Evolutionary conservation across 2,888 invertebrate genomes (phyloP).

Genomic region (Schizotus pectinicornis): DNA sequence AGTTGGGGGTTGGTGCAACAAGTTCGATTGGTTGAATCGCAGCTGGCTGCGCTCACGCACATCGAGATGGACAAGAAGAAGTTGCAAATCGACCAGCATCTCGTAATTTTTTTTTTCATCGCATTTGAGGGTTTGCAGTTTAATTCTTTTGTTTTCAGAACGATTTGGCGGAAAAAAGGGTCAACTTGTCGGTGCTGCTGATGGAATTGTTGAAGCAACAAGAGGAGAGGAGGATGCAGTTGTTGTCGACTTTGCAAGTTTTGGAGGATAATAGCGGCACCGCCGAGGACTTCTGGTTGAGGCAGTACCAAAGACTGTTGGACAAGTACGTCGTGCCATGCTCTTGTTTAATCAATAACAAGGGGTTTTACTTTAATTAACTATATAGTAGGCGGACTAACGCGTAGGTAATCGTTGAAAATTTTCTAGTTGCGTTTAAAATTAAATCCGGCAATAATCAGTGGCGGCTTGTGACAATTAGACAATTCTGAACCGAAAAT

Average conservation of each 20-base stretch:
- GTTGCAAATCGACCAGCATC: slow-evolving; percentile 69
- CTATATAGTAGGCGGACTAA: too few relatives aligned
- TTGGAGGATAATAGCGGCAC: slow-evolving; percentile 69
- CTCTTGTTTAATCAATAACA: neutral
- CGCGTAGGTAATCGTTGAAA: too few relatives aligned
- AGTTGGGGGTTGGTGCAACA: slow-evolving; percentile 80
- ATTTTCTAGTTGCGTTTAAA: too few relatives aligned
- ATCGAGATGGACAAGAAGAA: slow-evolving; percentile 76
- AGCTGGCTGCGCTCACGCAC: slow-evolving; percentile 73
- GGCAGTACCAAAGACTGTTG: slow-evolving; percentile 82
- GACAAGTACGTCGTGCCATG: slow-evolving; percentile 59
- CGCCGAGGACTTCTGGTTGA: slow-evolving; percentile 72
- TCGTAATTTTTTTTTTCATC: slow-evolving; percentile 60
- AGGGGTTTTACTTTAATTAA: neutral
- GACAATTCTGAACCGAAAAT: too few relatives aligned
- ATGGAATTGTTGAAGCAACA: slow-evolving; percentile 74
- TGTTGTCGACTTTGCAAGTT: slow-evolving; percentile 71
- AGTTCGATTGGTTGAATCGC: slow-evolving; percentile 73
- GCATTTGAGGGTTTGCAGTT: neutral
- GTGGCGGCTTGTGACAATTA: too few relatives aligned
- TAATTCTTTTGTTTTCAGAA: slow-evolving; percentile 56
- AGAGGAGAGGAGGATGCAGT: slow-evolving; percentile 68
- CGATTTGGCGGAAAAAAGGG: slow-evolving; percentile 72
- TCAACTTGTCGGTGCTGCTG: slow-evolving; percentile 70
- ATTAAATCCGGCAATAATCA: too few relatives aligned